Base-by-base conservation (phyloP, 2,797 vertebrate genomes). In the Miichthys miiuy region DNA sequence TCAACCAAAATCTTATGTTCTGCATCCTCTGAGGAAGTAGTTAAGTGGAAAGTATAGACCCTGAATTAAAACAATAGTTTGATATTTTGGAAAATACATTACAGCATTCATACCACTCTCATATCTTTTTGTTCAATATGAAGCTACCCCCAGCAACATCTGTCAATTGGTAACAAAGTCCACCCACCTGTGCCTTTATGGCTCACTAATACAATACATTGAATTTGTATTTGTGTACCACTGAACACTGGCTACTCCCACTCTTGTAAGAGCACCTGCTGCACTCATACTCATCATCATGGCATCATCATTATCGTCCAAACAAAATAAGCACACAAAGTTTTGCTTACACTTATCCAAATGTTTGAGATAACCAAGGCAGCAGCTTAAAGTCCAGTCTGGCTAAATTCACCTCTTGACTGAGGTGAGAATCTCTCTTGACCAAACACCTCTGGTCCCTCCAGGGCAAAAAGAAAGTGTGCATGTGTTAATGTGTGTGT, bases 341-440 rank as follows among this genome's bases (percentile, higher is more conserved):
- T 41, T 74, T 55, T 52, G 44, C 2, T 14, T 23, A 34, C 50
- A 25, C 8, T 48, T 60, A 67, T 77, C 44, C 20, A 64, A 56
- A 68, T 62, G 30, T 67, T 76, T 0, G 6, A 46, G 56, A 88
- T 57, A 70, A 56, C 7, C n/a, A 71, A 71, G 51, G 16, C 48
- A 46, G 41, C 52, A 58, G 68, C 44, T 84, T 14, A 70, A 74
- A 71, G 41, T 73, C 76, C 72, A 17, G 54, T 30, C 51, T 11
- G 10, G 17, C 42, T 42, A 27, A 73, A 80, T 70, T 25, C 13
- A 55, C 34, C 41, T 77, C 25, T 42, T 10, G 20, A 54, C 64
- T 70, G 58, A 81, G 27, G 68, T 77, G 62, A 81, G 72, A 72
- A 69, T 77, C 23, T 58, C 65, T 65, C 41, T 66, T 68, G 74